A percentile compares a stretch with the other conserved stretches of the same genome.
These are phyloP conservation scores for Ctenochaetus hawaiiensis DNA, from an alignment of 2,797 vertebrate species.

Conservation along the genomic window DNA sequence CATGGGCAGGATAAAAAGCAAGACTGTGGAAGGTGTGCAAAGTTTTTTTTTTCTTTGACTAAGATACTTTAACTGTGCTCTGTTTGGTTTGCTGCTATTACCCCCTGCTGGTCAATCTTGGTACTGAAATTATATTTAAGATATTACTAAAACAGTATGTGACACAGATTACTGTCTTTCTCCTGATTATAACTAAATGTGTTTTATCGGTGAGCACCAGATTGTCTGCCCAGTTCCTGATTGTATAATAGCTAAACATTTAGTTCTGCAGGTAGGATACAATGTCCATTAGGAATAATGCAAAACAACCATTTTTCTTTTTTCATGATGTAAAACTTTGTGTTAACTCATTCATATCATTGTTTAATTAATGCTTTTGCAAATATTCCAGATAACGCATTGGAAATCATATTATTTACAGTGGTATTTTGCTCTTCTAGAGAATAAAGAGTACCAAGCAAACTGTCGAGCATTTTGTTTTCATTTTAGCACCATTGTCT, in stretches of 20 bases:
- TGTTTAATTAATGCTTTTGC: conserved; percentile 22
- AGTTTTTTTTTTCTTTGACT: not conserved
- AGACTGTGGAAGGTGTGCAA: not conserved
- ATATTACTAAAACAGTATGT: not conserved
- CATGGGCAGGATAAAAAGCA: conserved; percentile 7
- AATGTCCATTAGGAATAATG: conserved; percentile 1
- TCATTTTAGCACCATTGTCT: conserved; percentile 18
- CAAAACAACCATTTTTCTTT: conserved; percentile 6
- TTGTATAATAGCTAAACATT: conserved; percentile 8
- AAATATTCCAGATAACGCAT: conserved; percentile 9
- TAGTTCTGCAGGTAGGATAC: conserved; percentile 29
- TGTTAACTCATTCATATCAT: conserved; percentile 17
- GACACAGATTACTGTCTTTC: not conserved
- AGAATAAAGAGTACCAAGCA: conserved; percentile 29
- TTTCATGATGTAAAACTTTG: conserved; percentile 1
- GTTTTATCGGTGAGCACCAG: not conserved
- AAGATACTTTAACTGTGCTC: not conserved
- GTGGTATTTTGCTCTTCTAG: conserved; percentile 17
- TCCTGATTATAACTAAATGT: conserved; percentile 9
- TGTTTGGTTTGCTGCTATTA: conserved; percentile 54
- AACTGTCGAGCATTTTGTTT: not conserved
- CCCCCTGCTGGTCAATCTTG: conserved; percentile 70
- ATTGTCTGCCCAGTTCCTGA: not conserved
- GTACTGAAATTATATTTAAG: conserved; percentile 7
- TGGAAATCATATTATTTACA: conserved; percentile 34